Percentiles rank a stretch among this genome's conserved stretches.
These are phyloP conservation scores for Blennius ocellaris DNA, from an alignment of 2,113 vertebrate genomes.

Conservation along the genomic window DNA sequence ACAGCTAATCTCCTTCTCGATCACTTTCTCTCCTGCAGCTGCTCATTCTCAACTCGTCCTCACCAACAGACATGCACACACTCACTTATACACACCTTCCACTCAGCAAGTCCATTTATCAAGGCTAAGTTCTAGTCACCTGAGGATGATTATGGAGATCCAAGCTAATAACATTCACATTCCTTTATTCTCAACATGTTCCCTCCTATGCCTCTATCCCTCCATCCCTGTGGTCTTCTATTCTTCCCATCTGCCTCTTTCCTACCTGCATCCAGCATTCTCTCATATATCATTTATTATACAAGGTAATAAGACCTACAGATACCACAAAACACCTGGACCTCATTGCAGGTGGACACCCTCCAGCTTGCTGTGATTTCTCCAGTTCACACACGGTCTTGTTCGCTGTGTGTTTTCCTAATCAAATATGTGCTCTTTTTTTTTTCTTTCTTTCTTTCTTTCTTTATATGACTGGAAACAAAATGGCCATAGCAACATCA, in stretches of 20 bases:
- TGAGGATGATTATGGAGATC: conserved; percentile 79
- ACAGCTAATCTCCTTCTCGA: conserved; percentile 64
- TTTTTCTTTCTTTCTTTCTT: too few relatives aligned
- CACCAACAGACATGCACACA: conserved; percentile 50
- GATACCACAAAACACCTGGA: conserved; percentile 60
- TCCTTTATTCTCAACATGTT: conserved; percentile 67
- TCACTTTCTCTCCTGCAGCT: conserved; percentile 65
- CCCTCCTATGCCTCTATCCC: conserved; percentile 48
- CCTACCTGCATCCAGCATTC: conserved; percentile 30
- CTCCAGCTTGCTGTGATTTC: conserved; percentile 9
- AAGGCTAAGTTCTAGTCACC: conserved; percentile 79
- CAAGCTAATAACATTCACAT: conserved; percentile 76
- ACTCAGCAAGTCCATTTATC: conserved; percentile 76
- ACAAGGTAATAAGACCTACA: conserved; percentile 56
- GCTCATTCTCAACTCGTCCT: conserved; percentile 57
- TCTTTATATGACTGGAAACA: not conserved
- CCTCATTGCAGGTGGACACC: conserved; percentile 27
- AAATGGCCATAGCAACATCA: not conserved
- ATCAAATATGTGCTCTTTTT: conserved; percentile 18
- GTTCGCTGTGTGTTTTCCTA: not conserved
- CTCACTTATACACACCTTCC: conserved; percentile 37
- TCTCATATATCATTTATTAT: conserved; percentile 68
- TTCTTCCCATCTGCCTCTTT: conserved; percentile 64
- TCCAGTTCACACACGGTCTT: not conserved
- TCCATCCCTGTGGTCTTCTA: conserved; percentile 71